These are phyloP conservation scores for Drosophila anomelani DNA, from an alignment of 2,888 invertebrate species.

Conservation along the genomic window DNA sequence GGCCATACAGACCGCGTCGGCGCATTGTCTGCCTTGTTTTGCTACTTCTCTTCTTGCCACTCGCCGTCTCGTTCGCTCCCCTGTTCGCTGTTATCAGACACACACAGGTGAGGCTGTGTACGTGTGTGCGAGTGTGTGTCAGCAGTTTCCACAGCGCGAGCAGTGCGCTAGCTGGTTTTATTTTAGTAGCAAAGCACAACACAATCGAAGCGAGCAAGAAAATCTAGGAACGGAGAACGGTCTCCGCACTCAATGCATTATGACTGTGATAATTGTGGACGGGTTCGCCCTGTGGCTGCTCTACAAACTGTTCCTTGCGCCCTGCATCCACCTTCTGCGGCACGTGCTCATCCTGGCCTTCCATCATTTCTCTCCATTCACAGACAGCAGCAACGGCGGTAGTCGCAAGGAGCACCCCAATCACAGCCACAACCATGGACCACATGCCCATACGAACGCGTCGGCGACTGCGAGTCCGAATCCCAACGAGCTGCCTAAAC, in stretches of 20 bases:
- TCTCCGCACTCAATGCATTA: conserved; percentile 57
- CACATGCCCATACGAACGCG: conserved; percentile 16
- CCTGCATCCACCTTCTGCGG: conserved; percentile 50
- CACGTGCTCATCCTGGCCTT: conserved; percentile 51
- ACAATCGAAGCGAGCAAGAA: conserved; percentile 5
- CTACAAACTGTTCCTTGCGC: conserved; percentile 60
- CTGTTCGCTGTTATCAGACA: conserved; percentile 66
- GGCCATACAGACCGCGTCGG: conserved; percentile 25
- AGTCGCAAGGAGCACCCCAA: conserved; percentile 44
- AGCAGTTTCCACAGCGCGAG: conserved; percentile 53
- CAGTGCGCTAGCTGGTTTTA: conserved; percentile 30
- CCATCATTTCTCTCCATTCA: conserved; percentile 33
- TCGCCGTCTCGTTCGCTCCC: conserved; percentile 8
- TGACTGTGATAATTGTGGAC: conserved; percentile 68
- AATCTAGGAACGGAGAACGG: background rate
- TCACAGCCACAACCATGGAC: conserved; percentile 29
- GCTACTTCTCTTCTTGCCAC: conserved; percentile 8
- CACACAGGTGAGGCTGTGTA: conserved; percentile 44
- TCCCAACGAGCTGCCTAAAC: conserved; percentile 88
- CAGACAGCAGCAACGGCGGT: conserved; percentile 62
- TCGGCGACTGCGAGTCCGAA: conserved; percentile 85
- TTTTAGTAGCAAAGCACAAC: conserved; percentile 37
- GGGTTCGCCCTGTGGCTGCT: conserved; percentile 67
- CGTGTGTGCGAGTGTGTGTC: conserved; percentile 46
- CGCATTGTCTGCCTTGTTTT: conserved; percentile 29